Evolutionary conservation across 2,113 vertebrate genomes (phyloP).

Genomic region (Piaya cayana): DNA sequence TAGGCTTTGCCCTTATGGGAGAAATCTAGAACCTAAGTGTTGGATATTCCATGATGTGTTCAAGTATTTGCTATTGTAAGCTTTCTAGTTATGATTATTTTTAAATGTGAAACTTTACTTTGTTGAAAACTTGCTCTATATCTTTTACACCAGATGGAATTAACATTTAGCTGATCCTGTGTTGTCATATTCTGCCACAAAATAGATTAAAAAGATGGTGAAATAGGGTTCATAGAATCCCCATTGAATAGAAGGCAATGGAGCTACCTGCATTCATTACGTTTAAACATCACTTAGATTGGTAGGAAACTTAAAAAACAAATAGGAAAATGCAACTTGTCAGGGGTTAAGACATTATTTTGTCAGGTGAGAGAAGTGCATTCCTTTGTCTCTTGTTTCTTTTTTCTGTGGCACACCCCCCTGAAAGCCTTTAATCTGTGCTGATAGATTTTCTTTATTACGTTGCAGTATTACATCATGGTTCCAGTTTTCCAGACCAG

Average conservation of each 20-base stretch:
- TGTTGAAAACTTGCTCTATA: not conserved
- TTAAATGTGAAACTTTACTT: not conserved
- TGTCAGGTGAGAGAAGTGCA: not conserved
- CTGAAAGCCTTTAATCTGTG: not conserved
- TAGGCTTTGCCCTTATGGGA: not conserved
- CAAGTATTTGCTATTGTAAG: not conserved
- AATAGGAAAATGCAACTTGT: not conserved
- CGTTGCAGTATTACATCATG: not conserved
- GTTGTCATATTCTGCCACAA: not conserved
- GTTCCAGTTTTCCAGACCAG: conserved; percentile 58
- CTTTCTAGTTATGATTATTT: not conserved
- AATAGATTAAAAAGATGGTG: not conserved
- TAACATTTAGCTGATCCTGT: not conserved
- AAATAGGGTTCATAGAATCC: not conserved
- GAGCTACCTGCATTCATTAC: not conserved
- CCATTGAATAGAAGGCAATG: not conserved
- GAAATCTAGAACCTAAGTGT: not conserved
- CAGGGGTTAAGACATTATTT: not conserved
- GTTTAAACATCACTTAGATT: not conserved
- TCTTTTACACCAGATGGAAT: not conserved
- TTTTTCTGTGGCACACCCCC: not conserved
- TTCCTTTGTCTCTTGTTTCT: not conserved
- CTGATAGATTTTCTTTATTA: not conserved
- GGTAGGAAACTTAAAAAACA: not conserved
- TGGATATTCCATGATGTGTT: not conserved